These are phyloP conservation scores for Drosophila sp. DNA, from an alignment of 1,140 invertebrate species.

Conservation along the genomic window DNA sequence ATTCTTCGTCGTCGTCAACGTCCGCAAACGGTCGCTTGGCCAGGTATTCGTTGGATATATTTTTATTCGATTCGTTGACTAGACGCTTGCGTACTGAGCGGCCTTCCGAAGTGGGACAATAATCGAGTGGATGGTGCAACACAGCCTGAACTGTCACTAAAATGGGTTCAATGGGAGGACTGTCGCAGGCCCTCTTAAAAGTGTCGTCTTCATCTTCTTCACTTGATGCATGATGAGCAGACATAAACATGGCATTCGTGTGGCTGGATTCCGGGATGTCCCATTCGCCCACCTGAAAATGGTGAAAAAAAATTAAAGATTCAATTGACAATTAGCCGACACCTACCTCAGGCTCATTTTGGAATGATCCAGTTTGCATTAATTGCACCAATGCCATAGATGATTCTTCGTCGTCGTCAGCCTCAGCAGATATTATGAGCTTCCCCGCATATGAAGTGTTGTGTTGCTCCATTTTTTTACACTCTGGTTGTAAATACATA, in stretches of 20 bases:
- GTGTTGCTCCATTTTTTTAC: no score
- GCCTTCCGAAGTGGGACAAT: slow-evolving; percentile 38
- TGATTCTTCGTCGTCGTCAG: background rate
- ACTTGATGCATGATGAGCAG: no score
- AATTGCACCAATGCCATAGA: background rate
- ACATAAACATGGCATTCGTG: background rate
- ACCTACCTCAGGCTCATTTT: background rate
- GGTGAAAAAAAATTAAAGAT: no score
- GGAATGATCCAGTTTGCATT: background rate
- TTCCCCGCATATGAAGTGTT: background rate
- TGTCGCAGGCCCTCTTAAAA: slow-evolving; percentile 29
- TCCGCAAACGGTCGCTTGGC: background rate
- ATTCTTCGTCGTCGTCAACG: no score
- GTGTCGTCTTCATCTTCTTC: background rate
- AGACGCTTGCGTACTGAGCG: background rate
- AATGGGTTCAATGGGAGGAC: slow-evolving; percentile 29
- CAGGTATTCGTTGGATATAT: background rate
- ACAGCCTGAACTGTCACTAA: slow-evolving; percentile 38
- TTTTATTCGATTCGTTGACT: background rate
- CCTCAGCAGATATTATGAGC: background rate
- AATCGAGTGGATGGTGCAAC: slow-evolving; percentile 63
- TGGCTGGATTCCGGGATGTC: no score
- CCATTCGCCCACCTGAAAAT: no score
- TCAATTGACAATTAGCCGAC: no score
- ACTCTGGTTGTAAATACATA: no score